Conservation (phyloP, 2,113 vertebrate genomes). For the Sitta europaea region DNA sequence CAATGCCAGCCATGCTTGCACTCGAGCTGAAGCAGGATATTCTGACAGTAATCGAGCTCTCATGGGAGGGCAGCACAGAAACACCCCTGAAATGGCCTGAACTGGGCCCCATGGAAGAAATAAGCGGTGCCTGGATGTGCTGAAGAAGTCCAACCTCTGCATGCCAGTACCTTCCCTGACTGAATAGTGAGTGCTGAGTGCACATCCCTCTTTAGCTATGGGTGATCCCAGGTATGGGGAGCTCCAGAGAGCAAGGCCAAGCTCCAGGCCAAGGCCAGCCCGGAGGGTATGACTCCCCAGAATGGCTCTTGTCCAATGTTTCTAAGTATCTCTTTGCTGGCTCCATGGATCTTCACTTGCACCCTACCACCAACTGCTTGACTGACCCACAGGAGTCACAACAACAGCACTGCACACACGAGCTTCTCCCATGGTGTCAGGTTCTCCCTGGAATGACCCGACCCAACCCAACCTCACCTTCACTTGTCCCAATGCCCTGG, state of each 20-base stretch:
- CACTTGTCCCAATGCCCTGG: neutral
- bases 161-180: neutral
- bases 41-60: neutral
- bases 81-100: neutral
- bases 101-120: neutral
- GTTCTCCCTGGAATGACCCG: neutral
- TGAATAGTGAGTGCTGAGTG: neutral
- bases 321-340: neutral
- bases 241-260: neutral
- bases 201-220: neutral
- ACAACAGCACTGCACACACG: neutral
- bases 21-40: neutral
- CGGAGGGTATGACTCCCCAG: neutral
- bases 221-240: neutral
- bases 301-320: neutral
- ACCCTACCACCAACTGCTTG: accelerated
- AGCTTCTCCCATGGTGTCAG: neutral
- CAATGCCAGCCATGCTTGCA: neutral
- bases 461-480: neutral
- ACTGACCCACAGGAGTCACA: neutral
- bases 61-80: neutral
- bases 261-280: neutral
- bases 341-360: neutral
- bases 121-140: neutral
- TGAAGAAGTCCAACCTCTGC: neutral